Evolutionary conservation across 2,113 vertebrate species (phyloP).

Genomic region (Semnornis frantzii): DNA sequence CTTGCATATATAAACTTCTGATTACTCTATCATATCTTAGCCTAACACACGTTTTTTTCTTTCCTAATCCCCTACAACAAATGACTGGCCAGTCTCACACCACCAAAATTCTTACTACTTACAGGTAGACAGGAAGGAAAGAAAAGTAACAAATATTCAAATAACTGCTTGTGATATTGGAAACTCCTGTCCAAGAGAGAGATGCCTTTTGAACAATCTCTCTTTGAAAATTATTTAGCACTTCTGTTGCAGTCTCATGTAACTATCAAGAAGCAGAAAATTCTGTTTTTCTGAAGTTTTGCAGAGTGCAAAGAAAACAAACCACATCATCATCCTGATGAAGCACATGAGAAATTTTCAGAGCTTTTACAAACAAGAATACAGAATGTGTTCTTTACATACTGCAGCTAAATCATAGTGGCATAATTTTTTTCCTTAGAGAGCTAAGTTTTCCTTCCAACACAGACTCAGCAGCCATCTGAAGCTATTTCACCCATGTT

Average conservation of each 20-base stretch:
- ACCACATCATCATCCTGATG: neutral
- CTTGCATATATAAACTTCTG: neutral
- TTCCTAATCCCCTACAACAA: neutral
- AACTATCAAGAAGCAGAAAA: neutral
- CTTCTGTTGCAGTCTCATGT: neutral
- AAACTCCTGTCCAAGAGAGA: neutral
- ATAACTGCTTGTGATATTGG: neutral
- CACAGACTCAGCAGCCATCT: neutral
- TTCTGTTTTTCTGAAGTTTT: neutral
- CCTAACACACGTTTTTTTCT: rapidly evolving
- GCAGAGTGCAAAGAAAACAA: neutral
- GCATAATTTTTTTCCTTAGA: neutral
- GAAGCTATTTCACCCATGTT: neutral
- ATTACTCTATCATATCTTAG: neutral
- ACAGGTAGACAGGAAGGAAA: neutral
- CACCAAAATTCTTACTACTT: neutral
- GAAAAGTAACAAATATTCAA: neutral
- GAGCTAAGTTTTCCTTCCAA: neutral
- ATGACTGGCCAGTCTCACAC: neutral
- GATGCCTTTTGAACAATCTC: neutral
- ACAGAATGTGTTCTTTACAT: neutral
- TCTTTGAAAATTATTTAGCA: neutral
- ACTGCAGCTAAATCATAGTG: neutral
- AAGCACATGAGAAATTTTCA: neutral
- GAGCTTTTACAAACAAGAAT: neutral